phyloP scores from a whole-genome alignment of 2,888 invertebrate genomes.

The Diarsia dahlii region DNA sequence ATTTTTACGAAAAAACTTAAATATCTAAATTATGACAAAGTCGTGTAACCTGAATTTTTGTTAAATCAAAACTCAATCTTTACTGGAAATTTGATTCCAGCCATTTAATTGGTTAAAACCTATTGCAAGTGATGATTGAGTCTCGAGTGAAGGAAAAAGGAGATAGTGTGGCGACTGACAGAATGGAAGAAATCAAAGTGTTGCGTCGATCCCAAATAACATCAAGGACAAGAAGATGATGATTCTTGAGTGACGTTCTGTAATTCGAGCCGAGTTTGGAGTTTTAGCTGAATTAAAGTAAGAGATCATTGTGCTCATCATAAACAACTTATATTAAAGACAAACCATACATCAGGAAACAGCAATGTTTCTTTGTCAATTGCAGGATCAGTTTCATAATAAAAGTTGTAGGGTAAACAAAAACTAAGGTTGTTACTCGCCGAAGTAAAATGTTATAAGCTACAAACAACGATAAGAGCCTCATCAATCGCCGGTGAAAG shows the following conservation, averaged over 20 bases:
- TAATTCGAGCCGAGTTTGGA: neutral
- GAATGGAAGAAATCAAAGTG: too few relatives aligned
- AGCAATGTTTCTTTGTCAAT: neutral
- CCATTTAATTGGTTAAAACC: neutral
- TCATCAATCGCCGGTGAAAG: constrained; percentile 45
- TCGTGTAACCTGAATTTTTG: neutral
- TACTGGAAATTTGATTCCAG: neutral
- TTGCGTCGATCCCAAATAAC: too few relatives aligned
- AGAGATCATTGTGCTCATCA: neutral
- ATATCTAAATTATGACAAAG: too few relatives aligned
- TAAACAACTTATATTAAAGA: too few relatives aligned
- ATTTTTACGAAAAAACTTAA: too few relatives aligned
- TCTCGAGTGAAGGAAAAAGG: neutral
- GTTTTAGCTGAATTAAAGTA: too few relatives aligned
- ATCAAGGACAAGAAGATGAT: too few relatives aligned
- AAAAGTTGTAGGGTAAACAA: neutral
- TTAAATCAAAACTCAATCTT: neutral
- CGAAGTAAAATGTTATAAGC: neutral
- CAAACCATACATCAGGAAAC: neutral
- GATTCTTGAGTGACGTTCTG: neutral
- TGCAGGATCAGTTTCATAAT: neutral
- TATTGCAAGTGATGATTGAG: neutral
- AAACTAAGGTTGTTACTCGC: neutral
- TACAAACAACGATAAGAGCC: constrained; percentile 22
- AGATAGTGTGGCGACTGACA: too few relatives aligned